Base-by-base conservation (phyloP, 64 coral and sea anemone species). In the Pocillopora verrucosa region DNA sequence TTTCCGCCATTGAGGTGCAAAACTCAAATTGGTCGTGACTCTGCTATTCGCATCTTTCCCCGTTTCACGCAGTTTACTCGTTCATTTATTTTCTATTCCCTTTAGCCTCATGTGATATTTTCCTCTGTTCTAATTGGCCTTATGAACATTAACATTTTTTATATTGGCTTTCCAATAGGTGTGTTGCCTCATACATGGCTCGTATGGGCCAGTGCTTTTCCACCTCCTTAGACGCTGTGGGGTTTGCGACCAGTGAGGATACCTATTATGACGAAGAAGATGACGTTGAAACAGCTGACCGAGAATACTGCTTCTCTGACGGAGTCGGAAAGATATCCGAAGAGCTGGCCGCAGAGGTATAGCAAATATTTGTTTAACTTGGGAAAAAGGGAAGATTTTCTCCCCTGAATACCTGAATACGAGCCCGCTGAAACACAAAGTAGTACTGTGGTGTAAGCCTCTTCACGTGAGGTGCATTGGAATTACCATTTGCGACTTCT, bases 151-250 rank as follows among this genome's bases (percentile, higher is more conserved):
- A 24, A 70, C 0, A 70, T 11, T 4, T 77, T 7, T 20, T 16
- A 17, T 1, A 11, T 25, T 62, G 1, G 3, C 34, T 24, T 59
- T 19, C 68, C 16, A 35, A 61, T 76, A 99, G 97, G 73, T 99
- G 97, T 85, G 94, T 99, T 1, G 97, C 87, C 34, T 95, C 97
- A 19, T 95, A 77, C 19, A 89, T 99, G 58, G 94, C 97, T 57
- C 90, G 97, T 15, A 93, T 99, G 97, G 97, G 97, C 5, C 97
- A 99, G 80, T 99, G 97, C 75, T 99, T 99, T 72, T 99, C 97
- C 6, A 99, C 93, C 11, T 99, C 97, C 0, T 41, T 95, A 36
- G 97, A 99, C 70, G 75, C 93, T 12, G 91, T 99, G 15, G 93
- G 93, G 15, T 92, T 99, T 36, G 84, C 65, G 11, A 77, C 92